Percentiles rank a stretch among this genome's conserved stretches.
Evolutionary conservation across 2,888 invertebrate species (phyloP).

Genomic region (Agonum fuliginosum): DNA sequence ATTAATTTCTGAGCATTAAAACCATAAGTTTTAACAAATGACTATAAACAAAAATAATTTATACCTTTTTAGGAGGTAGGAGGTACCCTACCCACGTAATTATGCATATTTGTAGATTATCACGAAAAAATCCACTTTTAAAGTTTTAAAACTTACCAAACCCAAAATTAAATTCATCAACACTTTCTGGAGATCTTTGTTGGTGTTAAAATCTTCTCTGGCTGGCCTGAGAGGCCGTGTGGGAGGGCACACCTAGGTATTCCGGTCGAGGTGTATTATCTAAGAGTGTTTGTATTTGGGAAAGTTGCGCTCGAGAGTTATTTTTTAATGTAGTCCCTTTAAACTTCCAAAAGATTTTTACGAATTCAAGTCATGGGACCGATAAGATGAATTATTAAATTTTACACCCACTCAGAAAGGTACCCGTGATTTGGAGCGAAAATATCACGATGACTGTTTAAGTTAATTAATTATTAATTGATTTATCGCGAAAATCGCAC

Average conservation of each 20-base stretch:
- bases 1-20: no score
- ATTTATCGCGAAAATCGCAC: no score
- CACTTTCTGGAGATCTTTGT: neutral
- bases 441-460: no score
- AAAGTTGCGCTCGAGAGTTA: neutral
- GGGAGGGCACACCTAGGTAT: slow-evolving; percentile 12
- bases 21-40: no score
- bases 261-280: slow-evolving; percentile 2
- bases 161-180: neutral
- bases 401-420: no score
- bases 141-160: neutral
- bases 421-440: no score
- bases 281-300: neutral
- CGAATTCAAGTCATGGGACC: neutral
- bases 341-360: neutral
- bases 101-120: no score
- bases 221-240: neutral
- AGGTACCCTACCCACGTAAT: no score
- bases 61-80: no score
- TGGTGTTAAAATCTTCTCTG: neutral
- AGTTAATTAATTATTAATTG: no score
- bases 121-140: no score
- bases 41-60: no score
- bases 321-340: neutral
- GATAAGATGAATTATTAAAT: neutral